Evolutionary conservation across 1,140 invertebrate genomes (phyloP).

Genomic region (Zaprionus inermis): DNA sequence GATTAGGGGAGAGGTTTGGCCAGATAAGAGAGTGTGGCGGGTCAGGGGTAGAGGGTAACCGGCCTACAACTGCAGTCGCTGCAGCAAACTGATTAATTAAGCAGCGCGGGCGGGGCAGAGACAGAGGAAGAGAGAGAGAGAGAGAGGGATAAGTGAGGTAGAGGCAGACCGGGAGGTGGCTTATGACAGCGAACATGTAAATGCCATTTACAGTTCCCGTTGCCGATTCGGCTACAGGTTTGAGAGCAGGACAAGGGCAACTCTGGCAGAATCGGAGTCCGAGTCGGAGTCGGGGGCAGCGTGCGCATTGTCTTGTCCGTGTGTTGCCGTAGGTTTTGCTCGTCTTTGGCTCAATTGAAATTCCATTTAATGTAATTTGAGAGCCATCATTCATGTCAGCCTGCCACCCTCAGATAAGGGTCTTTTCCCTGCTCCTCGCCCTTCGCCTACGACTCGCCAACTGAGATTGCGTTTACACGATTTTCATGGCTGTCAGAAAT

Average conservation of each 20-base stretch:
- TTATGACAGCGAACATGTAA: conserved; percentile 80
- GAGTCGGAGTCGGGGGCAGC: background rate
- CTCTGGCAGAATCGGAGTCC: background rate
- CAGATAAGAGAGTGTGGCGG: background rate
- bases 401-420: conserved; percentile 48
- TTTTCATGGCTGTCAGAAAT: conserved; percentile 77
- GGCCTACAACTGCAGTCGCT: conserved; percentile 31
- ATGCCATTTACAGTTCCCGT: conserved; percentile 77
- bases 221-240: conserved; percentile 27
- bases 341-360: conserved; percentile 71
- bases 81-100: conserved; percentile 72
- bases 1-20: background rate
- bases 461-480: conserved; percentile 69
- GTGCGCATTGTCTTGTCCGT: conserved; percentile 66
- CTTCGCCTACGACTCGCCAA: too few relatives aligned
- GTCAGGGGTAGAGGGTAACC: conserved; percentile 3
- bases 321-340: conserved; percentile 33
- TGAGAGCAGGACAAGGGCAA: background rate
- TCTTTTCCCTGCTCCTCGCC: too few relatives aligned
- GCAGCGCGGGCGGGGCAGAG: conserved; percentile 11
- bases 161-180: conserved; percentile 41
- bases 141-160: background rate
- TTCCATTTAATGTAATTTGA: conserved; percentile 81
- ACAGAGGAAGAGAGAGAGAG: background rate
- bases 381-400: conserved; percentile 73